Evolutionary conservation across 2,113 vertebrate species (phyloP).

Genomic region (Phyllopteryx taeniolatus): DNA sequence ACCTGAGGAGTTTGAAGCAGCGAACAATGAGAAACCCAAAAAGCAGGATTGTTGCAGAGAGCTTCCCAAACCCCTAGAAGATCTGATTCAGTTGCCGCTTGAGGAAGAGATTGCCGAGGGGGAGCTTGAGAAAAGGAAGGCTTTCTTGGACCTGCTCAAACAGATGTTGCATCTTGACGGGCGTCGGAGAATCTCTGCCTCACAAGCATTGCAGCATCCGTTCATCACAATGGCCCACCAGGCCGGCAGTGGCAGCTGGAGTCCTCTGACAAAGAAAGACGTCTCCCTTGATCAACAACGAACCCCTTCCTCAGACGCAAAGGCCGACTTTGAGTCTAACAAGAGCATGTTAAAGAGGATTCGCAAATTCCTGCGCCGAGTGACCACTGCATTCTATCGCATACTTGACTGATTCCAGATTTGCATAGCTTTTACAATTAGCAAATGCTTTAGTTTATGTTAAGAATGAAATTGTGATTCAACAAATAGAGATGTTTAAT

Average conservation of each 20-base stretch:
- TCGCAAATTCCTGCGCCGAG: neutral
- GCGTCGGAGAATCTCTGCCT: neutral
- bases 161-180: conserved; percentile 7
- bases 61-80: neutral
- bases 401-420: neutral
- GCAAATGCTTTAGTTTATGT: neutral
- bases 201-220: conserved; percentile 7
- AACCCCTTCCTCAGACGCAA: neutral
- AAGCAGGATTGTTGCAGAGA: neutral
- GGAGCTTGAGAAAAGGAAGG: neutral
- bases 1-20: neutral
- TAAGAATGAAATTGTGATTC: neutral
- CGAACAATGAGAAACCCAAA: conserved; percentile 3
- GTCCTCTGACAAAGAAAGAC: neutral
- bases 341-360: conserved; percentile 1
- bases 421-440: neutral
- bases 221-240: conserved; percentile 3
- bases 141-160: conserved; percentile 8
- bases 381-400: conserved; percentile 1
- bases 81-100: neutral
- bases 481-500: neutral
- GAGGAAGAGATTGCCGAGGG: neutral
- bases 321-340: neutral
- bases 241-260: neutral
- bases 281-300: too few relatives aligned